Conservation (phyloP, 2,888 invertebrate genomes). For the Isoperla grammatica region DNA sequence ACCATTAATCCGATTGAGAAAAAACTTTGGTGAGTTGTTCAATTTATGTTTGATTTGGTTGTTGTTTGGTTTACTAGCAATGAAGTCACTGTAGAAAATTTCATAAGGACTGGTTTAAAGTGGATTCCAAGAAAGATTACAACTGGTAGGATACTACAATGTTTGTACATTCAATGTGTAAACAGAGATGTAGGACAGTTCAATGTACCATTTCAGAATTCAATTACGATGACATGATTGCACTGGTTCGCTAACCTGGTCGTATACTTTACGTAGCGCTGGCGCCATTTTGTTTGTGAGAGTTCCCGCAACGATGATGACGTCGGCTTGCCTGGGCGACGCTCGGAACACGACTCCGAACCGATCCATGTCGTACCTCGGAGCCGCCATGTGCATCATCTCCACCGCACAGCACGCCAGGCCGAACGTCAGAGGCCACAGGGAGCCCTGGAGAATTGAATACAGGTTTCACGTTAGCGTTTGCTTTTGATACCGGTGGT, state of each 20-base stretch:
- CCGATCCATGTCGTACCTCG: constrained; percentile 98
- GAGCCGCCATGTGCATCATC: constrained; percentile 99
- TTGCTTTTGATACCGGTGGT: not conserved
- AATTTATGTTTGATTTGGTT: no score
- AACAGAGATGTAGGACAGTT: no score
- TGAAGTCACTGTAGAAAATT: no score
- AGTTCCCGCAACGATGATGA: constrained; percentile 98
- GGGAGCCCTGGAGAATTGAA: constrained; percentile 57
- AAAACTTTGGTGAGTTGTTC: no score
- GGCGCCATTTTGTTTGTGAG: constrained; percentile 99
- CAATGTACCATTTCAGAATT: no score
- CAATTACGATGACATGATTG: no score
- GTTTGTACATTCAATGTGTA: no score
- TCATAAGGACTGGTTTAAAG: no score
- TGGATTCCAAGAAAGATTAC: no score
- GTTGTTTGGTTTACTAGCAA: no score
- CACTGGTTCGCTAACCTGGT: constrained; percentile 51
- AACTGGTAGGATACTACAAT: no score
- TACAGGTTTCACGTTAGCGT: not conserved
- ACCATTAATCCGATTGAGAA: no score
- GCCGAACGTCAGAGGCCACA: constrained; percentile 99
- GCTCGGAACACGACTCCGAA: constrained; percentile 98
- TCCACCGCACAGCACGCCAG: constrained; percentile 98
- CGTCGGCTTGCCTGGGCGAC: constrained; percentile 93
- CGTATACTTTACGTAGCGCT: constrained; percentile 91